Evolutionary conservation across 2,113 vertebrate genomes (phyloP), one percentile per base, ranked within the genome.

Genomic region (Ornithorhynchus anatinus): DNA sequence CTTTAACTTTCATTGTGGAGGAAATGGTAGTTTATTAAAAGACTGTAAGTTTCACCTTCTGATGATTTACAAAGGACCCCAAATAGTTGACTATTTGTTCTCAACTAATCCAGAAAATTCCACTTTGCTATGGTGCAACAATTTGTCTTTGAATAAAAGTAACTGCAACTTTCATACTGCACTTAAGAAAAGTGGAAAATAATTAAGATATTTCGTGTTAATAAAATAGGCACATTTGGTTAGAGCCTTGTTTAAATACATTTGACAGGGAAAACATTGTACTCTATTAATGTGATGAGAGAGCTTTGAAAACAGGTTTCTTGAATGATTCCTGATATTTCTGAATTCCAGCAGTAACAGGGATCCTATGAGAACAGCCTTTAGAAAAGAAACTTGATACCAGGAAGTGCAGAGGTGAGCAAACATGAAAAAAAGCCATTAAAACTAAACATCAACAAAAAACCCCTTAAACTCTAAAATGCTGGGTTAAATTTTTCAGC

Each of bases 371-470:
- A 68, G 17, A 40, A 71, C 2, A 56, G 8, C 19, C 38, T 65
- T 47, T 71, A 35, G 10, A 35, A 17, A 65, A 64, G 48, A 68
- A 45, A 13, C 23, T 70, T n/a, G 32, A 56, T 10, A 19, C 20
- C 19, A 61, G 38, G 22, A 79, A 51, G 31, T 45, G 11, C 35
- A 59, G 70, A 61, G 25, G 6, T 65, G 32, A 57, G n/a, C 32
- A 70, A 58, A 42, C 8, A 25, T 9, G 52, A 54, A 75, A 78
- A 61, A 43, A 70, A 64, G 62, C 58, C 32, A 51, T 42, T 67
- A 71, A 75, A 67, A 32, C 36, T 59, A 84, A 64, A 61, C 38
- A n/a, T 60, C 60, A 78, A 77, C 40, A 69, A 72, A 47, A 60
- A 44, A 65, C 35, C 38, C 10, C 10, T 52, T 19, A 48, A 67